These are phyloP conservation scores for Sinonovacula constricta DNA, from an alignment of 1,140 invertebrate genomes.

Conservation along the genomic window DNA sequence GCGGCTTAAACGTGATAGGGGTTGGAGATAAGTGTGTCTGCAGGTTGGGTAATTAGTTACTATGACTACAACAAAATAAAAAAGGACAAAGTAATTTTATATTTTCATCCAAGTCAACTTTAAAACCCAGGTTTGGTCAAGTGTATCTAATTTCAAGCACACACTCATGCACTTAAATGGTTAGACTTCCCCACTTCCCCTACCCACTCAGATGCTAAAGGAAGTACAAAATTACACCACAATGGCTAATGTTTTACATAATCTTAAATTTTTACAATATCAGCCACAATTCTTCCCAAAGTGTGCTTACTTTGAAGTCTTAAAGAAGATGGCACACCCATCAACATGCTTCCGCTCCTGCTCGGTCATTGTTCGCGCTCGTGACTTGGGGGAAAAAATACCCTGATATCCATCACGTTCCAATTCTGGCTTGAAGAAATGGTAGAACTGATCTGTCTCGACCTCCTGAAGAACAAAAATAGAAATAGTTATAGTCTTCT, in stretches of 20 bases:
- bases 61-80: too few relatives aligned
- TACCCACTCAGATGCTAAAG: not conserved
- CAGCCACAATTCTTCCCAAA: too few relatives aligned
- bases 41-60: too few relatives aligned
- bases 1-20: too few relatives aligned
- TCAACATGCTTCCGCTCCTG: slow-evolving; percentile 98
- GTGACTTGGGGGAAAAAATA: slow-evolving; percentile 99
- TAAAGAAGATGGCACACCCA: slow-evolving; percentile 99
- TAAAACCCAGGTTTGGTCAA: too few relatives aligned
- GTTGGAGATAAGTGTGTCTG: too few relatives aligned
- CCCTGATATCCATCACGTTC: slow-evolving; percentile 96
- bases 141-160: not conserved
- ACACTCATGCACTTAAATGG: not conserved
- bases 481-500: not conserved
- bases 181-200: not conserved
- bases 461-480: slow-evolving; percentile 87
- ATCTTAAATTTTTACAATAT: too few relatives aligned
- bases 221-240: too few relatives aligned
- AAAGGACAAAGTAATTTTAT: too few relatives aligned
- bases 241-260: too few relatives aligned
- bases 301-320: slow-evolving; percentile 90
- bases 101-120: too few relatives aligned
- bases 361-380: slow-evolving; percentile 99
- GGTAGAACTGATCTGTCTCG: slow-evolving; percentile 99
- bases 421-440: slow-evolving; percentile 96